Base-by-base conservation (phyloP, 2,113 vertebrate species). In the Crypturellus undulatus region DNA sequence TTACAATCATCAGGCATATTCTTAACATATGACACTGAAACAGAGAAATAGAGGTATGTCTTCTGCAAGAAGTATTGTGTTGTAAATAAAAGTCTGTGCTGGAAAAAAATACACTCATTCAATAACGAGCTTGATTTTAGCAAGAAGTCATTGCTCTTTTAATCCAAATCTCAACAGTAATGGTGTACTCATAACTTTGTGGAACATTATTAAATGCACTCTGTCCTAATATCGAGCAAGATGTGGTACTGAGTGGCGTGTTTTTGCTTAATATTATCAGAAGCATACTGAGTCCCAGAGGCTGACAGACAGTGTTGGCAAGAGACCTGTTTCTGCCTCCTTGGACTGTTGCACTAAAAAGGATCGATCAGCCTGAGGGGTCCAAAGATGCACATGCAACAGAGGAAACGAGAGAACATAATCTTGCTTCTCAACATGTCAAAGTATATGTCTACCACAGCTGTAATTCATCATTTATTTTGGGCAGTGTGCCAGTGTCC, bases 381-480 rank as follows among this genome's bases (percentile, higher is more conserved):
- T 30, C 72, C 85, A 80, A 92, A 89, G 52, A 90, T 45, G 60
- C 93, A 45, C 26, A 30, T 1, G 3, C 43, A n/a, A 20, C 12
- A 76, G 8, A 72, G 28, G 28, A 89, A 95, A 91, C 21, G 36
- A 34, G 84, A 51, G 34, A 79, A 56, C 13, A 65, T 10, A 38
- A 15, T 65, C 70, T 10, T 30, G 19, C 76, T 81, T 94, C 38
- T 36, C 79, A 76, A 67, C 51, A 79, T 49, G 58, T 68, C 49
- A 47, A 83, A 67, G 67, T 76, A 73, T 82, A 81, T 40, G 85
- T 90, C 68, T 78, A 49, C 78, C 65, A 73, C 40, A 73, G 67
- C 58, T 81, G 65, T 70, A 96, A 91, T 92, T 90, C 62, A 84
- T 68, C 69, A 32, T 87, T 86, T 89, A 25, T 64, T 87, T 93